Conservation (phyloP, 2,797 vertebrate species). For the Coregonus suidteri region DNA sequence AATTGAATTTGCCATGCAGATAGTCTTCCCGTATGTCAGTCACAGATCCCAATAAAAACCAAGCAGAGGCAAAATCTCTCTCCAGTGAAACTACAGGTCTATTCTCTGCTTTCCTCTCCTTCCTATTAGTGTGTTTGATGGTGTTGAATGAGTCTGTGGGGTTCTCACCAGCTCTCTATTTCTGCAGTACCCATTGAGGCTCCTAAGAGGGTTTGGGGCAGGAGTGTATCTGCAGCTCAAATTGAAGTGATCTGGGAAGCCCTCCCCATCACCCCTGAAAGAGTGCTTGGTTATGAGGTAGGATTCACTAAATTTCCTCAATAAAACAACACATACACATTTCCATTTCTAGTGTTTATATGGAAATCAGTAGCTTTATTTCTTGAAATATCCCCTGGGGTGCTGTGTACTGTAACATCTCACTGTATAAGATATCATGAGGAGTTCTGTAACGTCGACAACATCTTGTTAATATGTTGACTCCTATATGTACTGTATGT, state of each 20-base stretch:
- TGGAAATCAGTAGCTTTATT: neutral
- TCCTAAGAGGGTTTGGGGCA: constrained; percentile 80
- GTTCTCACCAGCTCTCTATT: constrained; percentile 57
- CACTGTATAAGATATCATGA: neutral
- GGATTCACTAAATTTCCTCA: constrained; percentile 20
- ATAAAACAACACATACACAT: neutral
- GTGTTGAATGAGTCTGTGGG: constrained; percentile 45
- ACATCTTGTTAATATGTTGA: neutral
- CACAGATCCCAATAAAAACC: constrained; percentile 76
- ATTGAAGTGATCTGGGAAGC: constrained; percentile 88
- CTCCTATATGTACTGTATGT: neutral
- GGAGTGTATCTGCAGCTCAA: constrained; percentile 85
- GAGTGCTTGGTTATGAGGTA: constrained; percentile 94
- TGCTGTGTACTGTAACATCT: neutral
- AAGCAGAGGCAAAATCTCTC: constrained; percentile 64
- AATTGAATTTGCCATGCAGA: constrained; percentile 80
- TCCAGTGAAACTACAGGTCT: constrained; percentile 65
- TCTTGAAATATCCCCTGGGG: constrained; percentile 5
- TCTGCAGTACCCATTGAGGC: constrained; percentile 84
- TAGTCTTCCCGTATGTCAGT: constrained; percentile 77
- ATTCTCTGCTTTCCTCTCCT: constrained; percentile 60
- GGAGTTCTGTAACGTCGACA: neutral
- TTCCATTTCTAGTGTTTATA: neutral
- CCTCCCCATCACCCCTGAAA: constrained; percentile 81
- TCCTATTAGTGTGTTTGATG: constrained; percentile 50